Percentiles rank a stretch among this genome's conserved stretches.
Conservation (phyloP, 1,140 invertebrate species). For the Paralvinella palmiformis region DNA sequence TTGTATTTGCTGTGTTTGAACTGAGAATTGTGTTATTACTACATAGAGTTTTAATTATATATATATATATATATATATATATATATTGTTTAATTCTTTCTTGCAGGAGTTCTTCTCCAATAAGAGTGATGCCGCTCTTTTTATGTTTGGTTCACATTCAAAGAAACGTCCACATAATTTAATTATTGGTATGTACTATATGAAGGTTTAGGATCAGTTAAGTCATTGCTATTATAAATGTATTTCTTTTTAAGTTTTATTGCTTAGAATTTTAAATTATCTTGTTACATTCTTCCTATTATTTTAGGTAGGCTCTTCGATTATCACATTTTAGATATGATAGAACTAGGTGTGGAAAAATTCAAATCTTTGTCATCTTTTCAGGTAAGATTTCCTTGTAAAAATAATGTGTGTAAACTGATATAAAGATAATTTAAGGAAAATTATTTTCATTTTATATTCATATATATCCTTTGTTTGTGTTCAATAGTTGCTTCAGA, state of each 20-base stretch:
- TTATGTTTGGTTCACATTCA: conserved; percentile 72
- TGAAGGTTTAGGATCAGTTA: conserved; percentile 1
- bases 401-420: too few relatives aligned
- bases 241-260: conserved; percentile 16
- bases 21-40: conserved; percentile 16
- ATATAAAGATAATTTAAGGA: neutral
- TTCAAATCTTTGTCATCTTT: conserved; percentile 75
- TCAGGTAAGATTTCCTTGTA: conserved; percentile 53
- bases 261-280: conserved; percentile 4
- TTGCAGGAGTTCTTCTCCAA: conserved; percentile 74
- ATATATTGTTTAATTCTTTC: conserved; percentile 35
- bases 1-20: neutral
- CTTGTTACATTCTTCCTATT: conserved; percentile 19
- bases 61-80: neutral
- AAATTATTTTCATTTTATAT: neutral
- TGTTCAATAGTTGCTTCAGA: neutral
- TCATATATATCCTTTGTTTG: neutral
- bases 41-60: conserved; percentile 1
- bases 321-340: conserved; percentile 86
- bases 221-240: neutral
- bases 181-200: conserved; percentile 62
- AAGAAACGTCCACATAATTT: conserved; percentile 95
- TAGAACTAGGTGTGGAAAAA: conserved; percentile 85
- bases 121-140: conserved; percentile 83
- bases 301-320: conserved; percentile 73